Conservation (phyloP, 2,888 invertebrate species). For the Bhutanitis thaidina region DNA sequence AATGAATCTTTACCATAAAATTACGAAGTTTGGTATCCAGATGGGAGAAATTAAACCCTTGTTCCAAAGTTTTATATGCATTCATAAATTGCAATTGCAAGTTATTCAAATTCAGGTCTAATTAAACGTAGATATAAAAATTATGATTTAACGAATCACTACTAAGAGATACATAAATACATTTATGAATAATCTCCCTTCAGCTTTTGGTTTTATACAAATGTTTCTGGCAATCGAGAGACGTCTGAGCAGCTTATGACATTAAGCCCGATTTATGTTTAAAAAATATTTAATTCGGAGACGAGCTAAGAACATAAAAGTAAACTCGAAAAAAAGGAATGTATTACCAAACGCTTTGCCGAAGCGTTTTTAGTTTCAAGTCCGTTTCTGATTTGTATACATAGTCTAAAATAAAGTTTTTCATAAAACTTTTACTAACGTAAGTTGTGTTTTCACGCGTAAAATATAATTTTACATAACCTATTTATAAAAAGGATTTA, state of each 20-base stretch:
- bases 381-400: neutral
- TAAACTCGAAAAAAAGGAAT: conserved; percentile 42
- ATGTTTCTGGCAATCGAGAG: conserved; percentile 60
- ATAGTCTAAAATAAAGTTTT: too few species aligned
- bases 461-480: too few species aligned
- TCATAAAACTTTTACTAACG: too few species aligned
- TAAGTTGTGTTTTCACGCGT: too few species aligned
- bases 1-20: too few species aligned
- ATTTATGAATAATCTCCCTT: conserved; percentile 50
- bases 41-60: too few species aligned
- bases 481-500: too few species aligned
- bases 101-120: neutral
- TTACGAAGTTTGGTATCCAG: too few species aligned
- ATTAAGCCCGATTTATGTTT: conserved; percentile 70
- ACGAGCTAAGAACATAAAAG: conserved; percentile 62
- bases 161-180: conserved; percentile 31
- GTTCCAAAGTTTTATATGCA: too few species aligned
- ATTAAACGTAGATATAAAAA: conserved; percentile 31
- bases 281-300: conserved; percentile 65
- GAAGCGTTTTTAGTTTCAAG: conserved; percentile 17
- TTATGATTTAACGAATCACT: conserved; percentile 41
- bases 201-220: conserved; percentile 61
- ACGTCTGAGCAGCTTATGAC: conserved; percentile 57
- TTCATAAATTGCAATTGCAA: too few species aligned
- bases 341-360: conserved; percentile 14